Evolutionary conservation across 1,140 invertebrate genomes (phyloP), one percentile per base, ranked within the genome.

Genomic region (Drosophila azteca): DNA sequence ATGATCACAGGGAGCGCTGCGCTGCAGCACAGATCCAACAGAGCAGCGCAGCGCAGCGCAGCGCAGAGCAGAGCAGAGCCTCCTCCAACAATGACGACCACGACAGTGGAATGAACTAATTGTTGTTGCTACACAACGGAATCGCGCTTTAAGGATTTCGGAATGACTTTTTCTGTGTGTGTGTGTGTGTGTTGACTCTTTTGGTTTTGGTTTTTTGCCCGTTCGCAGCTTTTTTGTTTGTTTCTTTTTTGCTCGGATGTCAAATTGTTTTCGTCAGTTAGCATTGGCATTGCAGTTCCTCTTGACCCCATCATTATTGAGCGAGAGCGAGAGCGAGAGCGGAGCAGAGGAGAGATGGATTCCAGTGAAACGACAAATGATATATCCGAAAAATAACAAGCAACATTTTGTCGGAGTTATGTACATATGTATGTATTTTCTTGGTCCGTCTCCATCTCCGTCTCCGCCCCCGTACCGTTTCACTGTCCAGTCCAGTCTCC

Each of bases 41-140:
- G 9, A 39, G 35, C 35, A 11, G 35, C 11, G 35, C 35, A 39
- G 35, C 11, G 35, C 35, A 20, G 17, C 0, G 17, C 17, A 20
- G 17, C 9, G 31, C 31, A 11, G 9, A 39, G 35, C 35, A 11
- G 35, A 39, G 35, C 35, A 39, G 35, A 39, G 35, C 35, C 35
- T 13, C 3, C 7, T 7, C 7, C 29, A 7, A 31, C 9, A 11
- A 1, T 4, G 7, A 31, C 43, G 24, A 41, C 41, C 31, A 20
- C 20, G 4, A 17, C 61, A 20, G 44, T 60, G 48, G 73, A 67
- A 61, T 64, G 66, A 78, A 59, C 79, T 82, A 83, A 82, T 82
- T 82, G 79, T 82, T 83, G 77, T 70, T 79, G 69, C 58, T 35
- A 5, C n/a, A n/a, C n/a, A n/a, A n/a, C 5, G 46, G 48, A 17